phyloP scores from a whole-genome alignment of 2,888 invertebrate genomes.

The Adelognathus sp. region DNA sequence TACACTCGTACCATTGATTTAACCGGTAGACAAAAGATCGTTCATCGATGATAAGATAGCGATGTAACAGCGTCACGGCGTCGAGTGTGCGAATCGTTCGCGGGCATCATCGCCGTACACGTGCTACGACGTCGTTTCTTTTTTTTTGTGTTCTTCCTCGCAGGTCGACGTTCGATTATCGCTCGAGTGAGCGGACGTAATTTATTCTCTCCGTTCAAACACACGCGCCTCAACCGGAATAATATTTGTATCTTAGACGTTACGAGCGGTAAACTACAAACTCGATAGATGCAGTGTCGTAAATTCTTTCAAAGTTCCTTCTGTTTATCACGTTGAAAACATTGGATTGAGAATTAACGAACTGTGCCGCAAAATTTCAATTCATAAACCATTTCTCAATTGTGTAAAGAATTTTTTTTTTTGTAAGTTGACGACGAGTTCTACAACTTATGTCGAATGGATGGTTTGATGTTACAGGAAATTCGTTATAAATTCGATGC shows the following conservation, averaged over 20 bases:
- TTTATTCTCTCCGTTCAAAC: background rate
- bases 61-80: slow-evolving; percentile 18
- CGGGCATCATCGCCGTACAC: no score
- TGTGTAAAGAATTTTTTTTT: no score
- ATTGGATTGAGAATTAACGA: no score
- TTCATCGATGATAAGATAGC: slow-evolving; percentile 33
- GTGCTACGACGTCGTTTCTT: background rate
- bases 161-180: slow-evolving; percentile 53
- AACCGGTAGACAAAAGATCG: slow-evolving; percentile 14
- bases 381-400: no score
- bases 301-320: no score
- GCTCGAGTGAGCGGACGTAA: background rate
- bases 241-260: background rate
- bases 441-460: no score
- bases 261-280: background rate
- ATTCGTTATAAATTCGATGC: no score
- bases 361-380: no score
- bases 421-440: no score
- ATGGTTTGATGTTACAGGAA: no score
- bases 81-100: background rate
- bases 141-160: slow-evolving; percentile 18
- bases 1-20: slow-evolving; percentile 2
- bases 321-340: no score
- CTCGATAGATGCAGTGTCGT: background rate
- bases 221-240: background rate